Evolutionary conservation across 1,140 invertebrate species (phyloP).

Genomic region (Alviniconcha marisindica): DNA sequence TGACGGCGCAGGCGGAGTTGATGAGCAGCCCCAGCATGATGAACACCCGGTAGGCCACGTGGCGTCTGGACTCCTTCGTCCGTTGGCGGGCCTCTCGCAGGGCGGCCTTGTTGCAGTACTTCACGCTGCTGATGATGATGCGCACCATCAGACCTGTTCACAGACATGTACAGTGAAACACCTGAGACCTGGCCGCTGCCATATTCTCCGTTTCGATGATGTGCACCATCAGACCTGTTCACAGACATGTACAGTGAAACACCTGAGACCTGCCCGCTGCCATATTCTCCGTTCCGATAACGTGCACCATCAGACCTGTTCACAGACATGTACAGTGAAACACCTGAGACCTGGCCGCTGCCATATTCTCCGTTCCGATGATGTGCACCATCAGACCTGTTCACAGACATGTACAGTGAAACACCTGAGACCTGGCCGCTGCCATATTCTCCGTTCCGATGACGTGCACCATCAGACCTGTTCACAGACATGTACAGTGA

Average conservation of each 20-base stretch:
- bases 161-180: background rate
- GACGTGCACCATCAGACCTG: background rate
- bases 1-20: conserved; percentile 55
- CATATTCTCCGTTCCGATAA: too few species aligned
- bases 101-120: conserved; percentile 60
- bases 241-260: background rate
- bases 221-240: conserved; percentile 42
- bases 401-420: background rate
- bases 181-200: too few species aligned
- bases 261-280: too few species aligned
- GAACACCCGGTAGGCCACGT: conserved; percentile 57
- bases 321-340: background rate
- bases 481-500: background rate
- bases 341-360: too few species aligned
- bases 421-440: background rate
- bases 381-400: conserved; percentile 41
- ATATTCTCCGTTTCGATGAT: too few species aligned
- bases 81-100: conserved; percentile 45
- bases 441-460: too few species aligned
- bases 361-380: too few species aligned
- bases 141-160: conserved; percentile 58
- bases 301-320: conserved; percentile 41
- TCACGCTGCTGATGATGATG: conserved; percentile 55
- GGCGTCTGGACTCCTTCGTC: conserved; percentile 45
- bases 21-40: conserved; percentile 65